These are phyloP conservation scores for Eilema griseolum DNA, from an alignment of 2,888 invertebrate species.

Conservation along the genomic window DNA sequence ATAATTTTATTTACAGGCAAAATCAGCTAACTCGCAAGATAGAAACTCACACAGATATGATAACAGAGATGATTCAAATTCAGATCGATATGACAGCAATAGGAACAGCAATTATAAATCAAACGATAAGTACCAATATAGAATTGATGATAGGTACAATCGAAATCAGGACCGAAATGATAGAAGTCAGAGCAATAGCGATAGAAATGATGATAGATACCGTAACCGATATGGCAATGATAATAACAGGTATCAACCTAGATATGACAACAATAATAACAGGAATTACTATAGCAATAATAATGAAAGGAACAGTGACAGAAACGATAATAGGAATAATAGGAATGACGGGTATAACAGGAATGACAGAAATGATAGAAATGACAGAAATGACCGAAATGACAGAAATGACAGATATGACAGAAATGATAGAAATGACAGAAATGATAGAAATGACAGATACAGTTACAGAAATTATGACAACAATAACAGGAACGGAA, in stretches of 20 bases:
- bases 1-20: constrained; percentile 7
- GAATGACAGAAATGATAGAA: too few species aligned
- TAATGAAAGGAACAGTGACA: background rate
- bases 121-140: constrained; percentile 5
- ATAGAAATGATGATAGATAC: background rate
- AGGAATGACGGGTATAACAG: too few species aligned
- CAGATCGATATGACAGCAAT: background rate
- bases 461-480: background rate
- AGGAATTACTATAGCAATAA: background rate
- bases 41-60: background rate
- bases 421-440: background rate
- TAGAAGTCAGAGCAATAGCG: background rate
- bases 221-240: background rate
- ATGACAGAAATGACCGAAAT: background rate
- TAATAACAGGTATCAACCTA: too few species aligned
- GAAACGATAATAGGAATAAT: too few species aligned
- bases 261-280: too few species aligned
- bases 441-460: background rate
- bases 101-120: constrained; percentile 10
- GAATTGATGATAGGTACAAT: background rate
- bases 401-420: background rate
- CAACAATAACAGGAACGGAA: background rate
- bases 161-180: background rate
- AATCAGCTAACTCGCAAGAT: background rate
- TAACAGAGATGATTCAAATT: background rate